Evolutionary conservation across 2,888 invertebrate species (phyloP), one percentile per base, ranked within the genome.

Genomic region (Cremastinae sp.): DNA sequence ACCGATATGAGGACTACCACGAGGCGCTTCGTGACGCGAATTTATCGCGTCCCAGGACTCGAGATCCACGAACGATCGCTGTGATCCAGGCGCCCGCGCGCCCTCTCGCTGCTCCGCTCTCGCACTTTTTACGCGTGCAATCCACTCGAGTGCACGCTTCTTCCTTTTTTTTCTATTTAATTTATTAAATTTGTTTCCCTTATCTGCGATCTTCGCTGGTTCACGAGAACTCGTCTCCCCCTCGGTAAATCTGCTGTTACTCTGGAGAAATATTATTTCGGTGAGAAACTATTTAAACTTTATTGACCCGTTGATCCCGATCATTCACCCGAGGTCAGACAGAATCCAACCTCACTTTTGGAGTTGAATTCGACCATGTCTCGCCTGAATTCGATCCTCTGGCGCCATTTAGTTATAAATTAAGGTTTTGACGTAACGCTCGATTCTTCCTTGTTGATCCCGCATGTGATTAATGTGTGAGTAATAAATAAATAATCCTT

Each of bases 191-290:
- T 47, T 4, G 8, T 18, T 54, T 47, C 12, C 14, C 14, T 8
- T 0, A 18, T 10, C 36, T 61, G 49, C 34, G 49, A 9, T 20
- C 38, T 38, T 22, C 28, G 12, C 45, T 18, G 7, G 12, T 28
- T 54, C 38, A 14, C 22, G 14, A 14, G n/a, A n/a, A n/a, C n/a
- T n/a, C 14, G 9, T 38, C 20, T 20, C 12, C 41, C 14, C 45
- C 8, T 18, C 18, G 47, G 59, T 61, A 47, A 38, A 41, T 54
- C 53, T 51, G 38, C 18, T 43, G 58, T 8, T 58, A 43, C 43
- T 64, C 51, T 51, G 41, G 62, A 58, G 68, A 51, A 68, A 49
- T 62, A 76, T 38, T 28, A 72, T 59, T 69, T 68, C 75, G 75
- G 75, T 76, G 68, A 76, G 71, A 43, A 38, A 73, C 49, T 54